phyloP scores from a whole-genome alignment of 2,797 vertebrate genomes.

The Enteromius viviparus region DNA sequence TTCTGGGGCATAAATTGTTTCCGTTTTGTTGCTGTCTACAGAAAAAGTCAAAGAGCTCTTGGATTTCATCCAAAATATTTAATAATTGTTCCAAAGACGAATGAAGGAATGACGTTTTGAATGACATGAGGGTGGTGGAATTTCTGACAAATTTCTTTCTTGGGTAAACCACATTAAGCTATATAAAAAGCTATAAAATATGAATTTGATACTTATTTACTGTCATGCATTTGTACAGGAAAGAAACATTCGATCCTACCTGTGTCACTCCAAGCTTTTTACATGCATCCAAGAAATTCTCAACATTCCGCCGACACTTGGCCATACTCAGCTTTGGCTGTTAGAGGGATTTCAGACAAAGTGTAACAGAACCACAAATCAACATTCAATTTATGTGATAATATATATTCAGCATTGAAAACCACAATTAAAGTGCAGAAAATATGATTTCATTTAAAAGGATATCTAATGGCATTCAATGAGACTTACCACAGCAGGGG shows the following conservation, averaged over 20 bases:
- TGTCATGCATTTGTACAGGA: neutral
- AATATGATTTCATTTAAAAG: neutral
- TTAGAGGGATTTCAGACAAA: slow-evolving; percentile 52
- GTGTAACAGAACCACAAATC: neutral
- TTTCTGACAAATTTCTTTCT: neutral
- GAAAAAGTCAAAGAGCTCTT: neutral
- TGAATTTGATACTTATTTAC: neutral
- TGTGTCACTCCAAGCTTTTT: slow-evolving; percentile 97
- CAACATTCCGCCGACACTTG: slow-evolving; percentile 96
- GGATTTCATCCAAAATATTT: neutral
- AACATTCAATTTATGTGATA: neutral
- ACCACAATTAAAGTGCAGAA: neutral
- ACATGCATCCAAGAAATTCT: slow-evolving; percentile 97
- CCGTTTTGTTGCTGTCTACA: neutral
- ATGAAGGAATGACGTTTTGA: neutral
- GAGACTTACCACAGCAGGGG: slow-evolving; percentile 93
- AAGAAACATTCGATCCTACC: slow-evolving; percentile 72
- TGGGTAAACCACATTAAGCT: neutral
- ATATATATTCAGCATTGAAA: too few relatives aligned
- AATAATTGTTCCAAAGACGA: neutral
- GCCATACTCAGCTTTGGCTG: slow-evolving; percentile 99
- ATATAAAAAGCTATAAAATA: neutral
- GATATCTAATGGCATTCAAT: neutral
- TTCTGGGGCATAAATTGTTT: neutral
- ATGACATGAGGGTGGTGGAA: neutral